These are phyloP conservation scores for Yoshiicerus persimilis DNA, from an alignment of 1,140 invertebrate species.

Conservation along the genomic window DNA sequence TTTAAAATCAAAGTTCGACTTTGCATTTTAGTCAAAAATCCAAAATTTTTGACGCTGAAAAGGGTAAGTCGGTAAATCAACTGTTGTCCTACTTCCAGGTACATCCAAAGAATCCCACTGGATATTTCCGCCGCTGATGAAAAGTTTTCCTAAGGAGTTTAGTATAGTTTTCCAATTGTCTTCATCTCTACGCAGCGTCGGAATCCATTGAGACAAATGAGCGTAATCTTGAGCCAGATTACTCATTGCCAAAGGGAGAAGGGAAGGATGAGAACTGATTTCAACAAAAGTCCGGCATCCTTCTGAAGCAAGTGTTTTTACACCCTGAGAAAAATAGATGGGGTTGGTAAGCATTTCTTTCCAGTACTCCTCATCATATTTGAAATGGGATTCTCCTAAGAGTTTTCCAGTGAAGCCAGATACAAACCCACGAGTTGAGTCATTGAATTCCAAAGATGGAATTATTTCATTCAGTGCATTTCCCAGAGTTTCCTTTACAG, in stretches of 20 bases:
- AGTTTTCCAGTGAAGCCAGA: neutral
- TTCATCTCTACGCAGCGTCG: neutral
- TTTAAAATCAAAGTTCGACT: no score
- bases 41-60: neutral
- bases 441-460: neutral
- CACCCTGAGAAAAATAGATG: neutral
- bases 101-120: neutral
- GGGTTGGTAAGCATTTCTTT: neutral
- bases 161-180: neutral
- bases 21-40: no score
- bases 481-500: neutral
- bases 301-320: neutral
- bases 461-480: neutral
- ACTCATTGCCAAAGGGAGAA: neutral
- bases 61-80: neutral
- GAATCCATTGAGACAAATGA: neutral
- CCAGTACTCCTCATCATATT: constrained; percentile 16
- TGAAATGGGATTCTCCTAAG: neutral
- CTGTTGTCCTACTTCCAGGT: neutral
- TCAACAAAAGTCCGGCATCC: neutral
- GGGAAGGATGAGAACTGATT: neutral
- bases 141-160: neutral
- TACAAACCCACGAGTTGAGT: neutral
- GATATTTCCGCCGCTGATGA: neutral
- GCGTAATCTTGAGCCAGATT: neutral